Base-by-base conservation (phyloP, 2,113 vertebrate species). In the Rhinolophus sinicus region DNA sequence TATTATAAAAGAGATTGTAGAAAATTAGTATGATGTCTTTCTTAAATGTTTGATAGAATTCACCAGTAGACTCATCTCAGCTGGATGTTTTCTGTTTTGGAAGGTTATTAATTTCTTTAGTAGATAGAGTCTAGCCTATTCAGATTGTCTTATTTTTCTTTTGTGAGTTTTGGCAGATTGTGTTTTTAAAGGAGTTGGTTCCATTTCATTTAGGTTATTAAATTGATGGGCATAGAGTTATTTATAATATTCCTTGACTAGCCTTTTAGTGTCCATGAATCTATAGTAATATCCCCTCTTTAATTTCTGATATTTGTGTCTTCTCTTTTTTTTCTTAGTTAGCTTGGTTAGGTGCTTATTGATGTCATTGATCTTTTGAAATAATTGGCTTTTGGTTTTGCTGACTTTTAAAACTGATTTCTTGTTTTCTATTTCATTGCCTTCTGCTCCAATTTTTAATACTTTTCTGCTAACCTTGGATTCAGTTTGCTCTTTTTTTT, bases 31-130 rank as follows among this genome's bases (percentile, higher is more conserved):
- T 30, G 38, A 56, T 2, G 3, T 24, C 62, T 65, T 65, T 30
- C 30, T 83, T 72, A 56, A 70, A 56, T 86, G 9, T 52, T 54
- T 78, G 35, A n/a, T 69, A 78, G 35, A 58, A 69, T 40, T 90
- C 35, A 56, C n/a, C 50, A 81, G 50, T 80, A 90, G 69, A 58
- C 35, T 5, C 22, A n/a, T 44, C 14, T 54, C 14, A 50, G 21
- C 76, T 38, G 80, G 28, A 30, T 56, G 38, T 21, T 81, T 70
- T 90, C 28, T 58, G 19, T 90, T 88, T 81, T 81, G 44, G 54
- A 88, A 81, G 54, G 35, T 88, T 88, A 88, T 70, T 81, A 62
- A 88, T 88, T 88, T 64, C 21, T 73, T 88, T 64, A 88, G 33
- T 88, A 72, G 65, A n/a, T 88, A 18, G 1, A 15, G 75, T 8